Conservation (phyloP, 2,797 vertebrate genomes). For the Bovichtus variegatus region DNA sequence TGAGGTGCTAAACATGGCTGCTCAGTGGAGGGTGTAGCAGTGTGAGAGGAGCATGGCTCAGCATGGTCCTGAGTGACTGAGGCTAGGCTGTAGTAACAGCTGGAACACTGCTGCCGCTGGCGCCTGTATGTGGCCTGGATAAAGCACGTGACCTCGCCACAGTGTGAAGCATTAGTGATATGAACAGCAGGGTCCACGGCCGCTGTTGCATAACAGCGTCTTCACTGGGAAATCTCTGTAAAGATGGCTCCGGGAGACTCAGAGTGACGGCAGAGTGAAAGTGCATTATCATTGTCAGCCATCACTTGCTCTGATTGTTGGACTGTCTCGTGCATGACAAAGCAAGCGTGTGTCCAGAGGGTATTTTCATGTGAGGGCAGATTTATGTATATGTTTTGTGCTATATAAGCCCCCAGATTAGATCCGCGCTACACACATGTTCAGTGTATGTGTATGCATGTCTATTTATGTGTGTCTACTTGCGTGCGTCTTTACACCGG, state of each 20-base stretch:
- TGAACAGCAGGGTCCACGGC: slow-evolving; percentile 82
- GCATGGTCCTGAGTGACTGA: slow-evolving; percentile 69
- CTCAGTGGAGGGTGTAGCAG: slow-evolving; percentile 40
- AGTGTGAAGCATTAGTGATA: slow-evolving; percentile 83
- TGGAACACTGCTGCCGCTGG: slow-evolving; percentile 76
- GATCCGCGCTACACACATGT: slow-evolving; percentile 32
- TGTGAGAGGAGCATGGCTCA: slow-evolving; percentile 58
- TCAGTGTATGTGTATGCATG: slow-evolving; percentile 20
- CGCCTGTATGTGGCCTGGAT: slow-evolving; percentile 80
- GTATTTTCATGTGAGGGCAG: slow-evolving; percentile 45
- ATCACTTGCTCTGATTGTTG: slow-evolving; percentile 50
- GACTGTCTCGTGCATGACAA: slow-evolving; percentile 54
- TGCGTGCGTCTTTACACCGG: not conserved
- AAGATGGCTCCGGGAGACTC: slow-evolving; percentile 70
- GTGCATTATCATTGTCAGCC: slow-evolving; percentile 74
- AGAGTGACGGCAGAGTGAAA: slow-evolving; percentile 67
- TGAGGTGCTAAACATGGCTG: slow-evolving; percentile 52
- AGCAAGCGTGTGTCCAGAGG: slow-evolving; percentile 52
- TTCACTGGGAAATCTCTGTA: slow-evolving; percentile 79
- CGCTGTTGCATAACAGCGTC: slow-evolving; percentile 77
- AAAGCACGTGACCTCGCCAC: slow-evolving; percentile 79
- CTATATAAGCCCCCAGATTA: slow-evolving; percentile 45
- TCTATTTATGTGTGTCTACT: slow-evolving; percentile 2
- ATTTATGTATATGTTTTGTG: slow-evolving; percentile 49
- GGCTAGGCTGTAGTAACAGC: slow-evolving; percentile 80